Evolutionary conservation across 1,140 invertebrate species (phyloP).

Genomic region (Drosophila biarmipes): DNA sequence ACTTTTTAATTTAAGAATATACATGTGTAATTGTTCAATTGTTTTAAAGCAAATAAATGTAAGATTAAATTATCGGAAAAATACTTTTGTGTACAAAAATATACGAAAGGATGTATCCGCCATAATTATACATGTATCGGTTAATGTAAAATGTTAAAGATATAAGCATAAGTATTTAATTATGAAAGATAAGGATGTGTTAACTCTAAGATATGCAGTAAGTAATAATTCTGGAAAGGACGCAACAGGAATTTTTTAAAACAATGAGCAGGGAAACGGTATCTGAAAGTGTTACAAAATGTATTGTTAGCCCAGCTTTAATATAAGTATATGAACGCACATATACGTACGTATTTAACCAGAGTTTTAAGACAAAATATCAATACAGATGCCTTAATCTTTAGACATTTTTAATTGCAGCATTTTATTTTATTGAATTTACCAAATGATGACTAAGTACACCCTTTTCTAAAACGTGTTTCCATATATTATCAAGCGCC

Average conservation of each 20-base stretch:
- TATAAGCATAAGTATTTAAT: not conserved
- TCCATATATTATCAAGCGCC: not conserved
- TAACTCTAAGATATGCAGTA: not conserved
- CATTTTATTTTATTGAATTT: not conserved
- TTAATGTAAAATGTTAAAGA: not conserved
- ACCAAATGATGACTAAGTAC: too few relatives aligned
- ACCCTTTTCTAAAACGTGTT: too few relatives aligned
- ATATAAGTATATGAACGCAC: not conserved
- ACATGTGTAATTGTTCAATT: slow-evolving; percentile 6
- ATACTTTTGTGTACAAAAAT: not conserved
- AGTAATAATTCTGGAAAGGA: slow-evolving; percentile 8
- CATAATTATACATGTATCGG: not conserved
- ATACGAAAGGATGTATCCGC: not conserved
- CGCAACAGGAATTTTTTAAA: not conserved
- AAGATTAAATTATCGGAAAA: not conserved
- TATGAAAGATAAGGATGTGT: not conserved
- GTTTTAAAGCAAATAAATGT: slow-evolving; percentile 13
- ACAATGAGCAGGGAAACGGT: not conserved
- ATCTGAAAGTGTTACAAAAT: not conserved
- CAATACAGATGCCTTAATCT: not conserved
- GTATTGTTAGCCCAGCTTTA: not conserved
- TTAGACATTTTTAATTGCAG: not conserved
- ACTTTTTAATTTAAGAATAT: slow-evolving; percentile 6
- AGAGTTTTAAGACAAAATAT: not conserved
- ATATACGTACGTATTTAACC: not conserved